Base-by-base conservation (phyloP, 2,888 invertebrate genomes). In the Syritta pipiens region DNA sequence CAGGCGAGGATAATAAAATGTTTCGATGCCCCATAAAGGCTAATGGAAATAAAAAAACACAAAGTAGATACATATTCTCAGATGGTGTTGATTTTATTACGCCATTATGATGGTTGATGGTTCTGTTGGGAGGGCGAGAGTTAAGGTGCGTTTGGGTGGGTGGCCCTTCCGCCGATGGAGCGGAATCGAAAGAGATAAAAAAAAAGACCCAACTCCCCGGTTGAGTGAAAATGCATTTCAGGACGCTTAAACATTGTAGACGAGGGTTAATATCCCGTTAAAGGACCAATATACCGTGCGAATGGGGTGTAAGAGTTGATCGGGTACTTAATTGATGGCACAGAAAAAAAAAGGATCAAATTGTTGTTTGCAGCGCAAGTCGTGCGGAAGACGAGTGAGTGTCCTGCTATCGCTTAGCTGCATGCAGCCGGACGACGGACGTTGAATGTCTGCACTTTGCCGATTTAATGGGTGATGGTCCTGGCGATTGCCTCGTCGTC, bases 31-130 rank as follows among this genome's bases (percentile, higher is more conserved):
- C 63, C 37, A 59, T 68, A 68, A 55, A 63, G 49, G 48, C 69
- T 76, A 69, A 76, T 76, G 63, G 69, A 71, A 63, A 69, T 59
- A 62, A 75, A 75, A 67, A 24, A 44, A 49, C 53, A 49, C 37
- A 46, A 63, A 71, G 68, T 67, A 60, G 44, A 48, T 57, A 60
- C 40, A 63, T 71, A 63, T 53, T 76, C 71, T 51, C 71, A 71
- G 71, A 71, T 76, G 63, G 63, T 63, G 63, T 63, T 76, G 71
- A 51, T 76, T 76, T 76, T 76, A 76, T 76, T 76, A 76, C 59
- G 30, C 71, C 51, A 76, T 76, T 76, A 76, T 71, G 46, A 76
- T 63, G 42, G 69, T 71, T 57, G 62, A 69, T 63, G 69, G 57
- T 59, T 48, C 30, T 14, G 49, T 28, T 32, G 68, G 59, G 68